Conservation (phyloP, 1,140 invertebrate genomes). For the Polypedilum vanderplanki region DNA sequence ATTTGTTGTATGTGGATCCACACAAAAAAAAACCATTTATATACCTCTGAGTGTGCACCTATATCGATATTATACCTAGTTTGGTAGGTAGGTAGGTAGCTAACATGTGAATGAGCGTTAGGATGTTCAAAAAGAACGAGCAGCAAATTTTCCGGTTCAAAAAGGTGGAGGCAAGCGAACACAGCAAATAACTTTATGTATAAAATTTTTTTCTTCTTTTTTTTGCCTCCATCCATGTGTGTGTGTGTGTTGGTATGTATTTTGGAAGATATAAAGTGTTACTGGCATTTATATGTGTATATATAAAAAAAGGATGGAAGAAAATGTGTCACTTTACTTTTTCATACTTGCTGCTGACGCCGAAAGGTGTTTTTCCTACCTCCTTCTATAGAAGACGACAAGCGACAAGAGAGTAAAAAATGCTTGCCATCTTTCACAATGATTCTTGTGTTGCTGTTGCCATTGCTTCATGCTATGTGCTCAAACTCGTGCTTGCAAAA, state of each 20-base stretch:
- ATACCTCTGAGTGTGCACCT: neutral
- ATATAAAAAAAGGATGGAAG: neutral
- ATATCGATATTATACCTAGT: neutral
- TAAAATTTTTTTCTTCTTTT: neutral
- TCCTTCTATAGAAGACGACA: neutral
- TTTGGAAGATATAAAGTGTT: neutral
- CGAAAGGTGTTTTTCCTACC: neutral
- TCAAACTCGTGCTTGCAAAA: constrained; percentile 2
- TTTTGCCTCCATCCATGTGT: neutral
- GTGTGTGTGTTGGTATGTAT: neutral
- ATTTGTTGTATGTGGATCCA: constrained; percentile 10
- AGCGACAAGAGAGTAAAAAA: neutral
- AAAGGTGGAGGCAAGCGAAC: neutral
- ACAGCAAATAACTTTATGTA: neutral
- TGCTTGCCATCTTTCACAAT: neutral
- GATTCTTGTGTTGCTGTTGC: neutral
- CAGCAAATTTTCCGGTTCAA: constrained; percentile 16
- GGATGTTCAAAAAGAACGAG: neutral
- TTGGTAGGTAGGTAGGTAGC: neutral
- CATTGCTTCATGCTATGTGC: neutral
- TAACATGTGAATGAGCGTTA: neutral
- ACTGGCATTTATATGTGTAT: neutral
- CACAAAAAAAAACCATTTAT: constrained; percentile 12
- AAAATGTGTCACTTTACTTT: neutral
- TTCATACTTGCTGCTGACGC: neutral